Evolutionary conservation across 2,113 vertebrate genomes (phyloP).

Genomic region (Sphyrna mokarran): DNA sequence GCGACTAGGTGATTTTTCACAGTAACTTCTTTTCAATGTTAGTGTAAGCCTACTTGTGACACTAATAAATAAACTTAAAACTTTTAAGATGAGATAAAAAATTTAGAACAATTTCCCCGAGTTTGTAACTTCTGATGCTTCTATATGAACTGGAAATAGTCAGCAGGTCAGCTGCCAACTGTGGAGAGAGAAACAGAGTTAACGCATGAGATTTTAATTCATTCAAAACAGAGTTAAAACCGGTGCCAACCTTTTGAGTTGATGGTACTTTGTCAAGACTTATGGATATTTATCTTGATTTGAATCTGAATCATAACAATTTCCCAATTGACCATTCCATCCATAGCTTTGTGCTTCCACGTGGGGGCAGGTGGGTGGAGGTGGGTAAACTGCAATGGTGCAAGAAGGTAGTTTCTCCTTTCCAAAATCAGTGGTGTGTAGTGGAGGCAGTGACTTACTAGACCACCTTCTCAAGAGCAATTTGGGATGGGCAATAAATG

Average conservation of each 20-base stretch:
- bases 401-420: no score
- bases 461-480: no score
- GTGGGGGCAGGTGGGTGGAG: not conserved
- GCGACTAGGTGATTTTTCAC: no score
- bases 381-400: no score
- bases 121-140: not conserved
- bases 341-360: not conserved
- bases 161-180: not conserved
- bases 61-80: not conserved
- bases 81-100: not conserved
- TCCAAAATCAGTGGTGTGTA: no score
- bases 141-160: not conserved
- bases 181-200: not conserved
- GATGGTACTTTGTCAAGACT: not conserved
- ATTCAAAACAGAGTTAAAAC: not conserved
- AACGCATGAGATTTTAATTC: not conserved
- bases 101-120: not conserved
- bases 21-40: no score
- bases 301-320: not conserved
- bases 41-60: no score
- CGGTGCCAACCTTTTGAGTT: no score
- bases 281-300: not conserved
- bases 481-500: no score
- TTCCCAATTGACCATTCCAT: not conserved
- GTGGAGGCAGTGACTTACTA: no score